A percentile compares a stretch with the other conserved stretches of the same genome.
phyloP scores from a whole-genome alignment of 92 coral and sea anemone species.

The Epizoanthus illoricatus region DNA sequence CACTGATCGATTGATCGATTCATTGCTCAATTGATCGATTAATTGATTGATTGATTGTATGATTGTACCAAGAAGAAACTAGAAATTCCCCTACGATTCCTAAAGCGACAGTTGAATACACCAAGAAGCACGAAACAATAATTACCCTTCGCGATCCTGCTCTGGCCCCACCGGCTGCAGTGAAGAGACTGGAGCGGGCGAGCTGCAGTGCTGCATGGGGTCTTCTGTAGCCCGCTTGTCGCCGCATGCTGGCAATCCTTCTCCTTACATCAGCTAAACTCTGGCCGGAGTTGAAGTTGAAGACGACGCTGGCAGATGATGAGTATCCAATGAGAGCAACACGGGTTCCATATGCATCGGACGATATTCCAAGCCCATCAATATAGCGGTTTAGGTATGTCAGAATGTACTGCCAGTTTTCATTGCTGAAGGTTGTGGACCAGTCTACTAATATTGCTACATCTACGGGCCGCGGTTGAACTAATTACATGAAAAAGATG shows the following conservation, averaged over 20 bases:
- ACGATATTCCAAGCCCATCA: neutral
- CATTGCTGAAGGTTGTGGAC: slow-evolving; percentile 8
- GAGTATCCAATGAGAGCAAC: slow-evolving; percentile 33
- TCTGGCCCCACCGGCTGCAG: slow-evolving; percentile 13
- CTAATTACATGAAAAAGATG: neutral
- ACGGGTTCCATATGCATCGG: slow-evolving; percentile 14
- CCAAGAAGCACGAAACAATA: too few species aligned
- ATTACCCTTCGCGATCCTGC: slow-evolving; percentile 23
- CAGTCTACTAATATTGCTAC: slow-evolving; percentile 13
- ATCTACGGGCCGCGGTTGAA: slow-evolving; percentile 18
- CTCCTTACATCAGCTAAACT: neutral
- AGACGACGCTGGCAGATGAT: neutral
- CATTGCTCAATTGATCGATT: too few species aligned
- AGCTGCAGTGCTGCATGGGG: slow-evolving; percentile 1
- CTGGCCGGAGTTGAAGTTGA: slow-evolving; percentile 20
- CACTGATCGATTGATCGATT: too few species aligned
- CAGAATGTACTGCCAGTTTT: slow-evolving; percentile 10
- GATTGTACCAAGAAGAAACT: too few species aligned
- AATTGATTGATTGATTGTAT: too few species aligned
- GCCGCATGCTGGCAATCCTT: neutral
- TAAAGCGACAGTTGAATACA: too few species aligned
- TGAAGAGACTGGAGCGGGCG: slow-evolving; percentile 17
- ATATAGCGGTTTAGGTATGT: slow-evolving; percentile 14
- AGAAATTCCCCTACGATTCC: too few species aligned
- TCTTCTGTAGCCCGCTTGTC: slow-evolving; percentile 5